Evolutionary conservation across 2,797 vertebrate species (phyloP), one percentile per base, ranked within the genome.

Genomic region (Brachyrhaphis roseni): DNA sequence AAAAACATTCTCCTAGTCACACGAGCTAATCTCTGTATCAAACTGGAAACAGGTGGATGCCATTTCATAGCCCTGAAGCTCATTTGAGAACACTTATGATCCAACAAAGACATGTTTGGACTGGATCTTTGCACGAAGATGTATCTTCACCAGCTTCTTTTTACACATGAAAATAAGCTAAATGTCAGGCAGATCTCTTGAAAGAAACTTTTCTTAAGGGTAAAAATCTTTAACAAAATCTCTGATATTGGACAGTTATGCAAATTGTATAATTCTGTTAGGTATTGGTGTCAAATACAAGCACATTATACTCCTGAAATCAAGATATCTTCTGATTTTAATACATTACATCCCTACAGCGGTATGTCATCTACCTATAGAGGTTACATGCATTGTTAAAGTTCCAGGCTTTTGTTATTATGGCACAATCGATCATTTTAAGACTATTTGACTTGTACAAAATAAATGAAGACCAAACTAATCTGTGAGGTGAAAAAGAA

Each of bases 51-150:
- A 39, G 3, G 18, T 57, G 20, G 51, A 74, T 57, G 46, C 11
- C 41, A 74, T 74, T 55, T 75, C 41, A 62, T 11, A 31, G 10
- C 55, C 28, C 26, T 73, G n/a, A 72, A 72, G 45, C 45, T 72
- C 71, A 64, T 64, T 64, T 20, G 34, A 28, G n/a, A 31, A 12
- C 15, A 47, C 2, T 68, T 26, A 68, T 26, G 39, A 68, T 39
- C 10, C n/a, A 51, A 51, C 46, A 55, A 2, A 55, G 10, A 55
- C 34, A 41, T 41, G 73, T 57, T 53, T 74, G 10, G 36, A 55
- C 47, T 74, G 47, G 31, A 74, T 36, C 47, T 74, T 74, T 31
- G n/a, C 7, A 8, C n/a, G n/a, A 31, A 47, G 28, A 8, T 46
- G 8, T 12, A 20, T 18, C n/a, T 72, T 16, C 28, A 34, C 18